Percentiles rank a stretch among this genome's conserved stretches.
These are phyloP conservation scores for Ptilorrhoa leucosticta DNA, from an alignment of 2,113 vertebrate genomes.

Conservation along the genomic window DNA sequence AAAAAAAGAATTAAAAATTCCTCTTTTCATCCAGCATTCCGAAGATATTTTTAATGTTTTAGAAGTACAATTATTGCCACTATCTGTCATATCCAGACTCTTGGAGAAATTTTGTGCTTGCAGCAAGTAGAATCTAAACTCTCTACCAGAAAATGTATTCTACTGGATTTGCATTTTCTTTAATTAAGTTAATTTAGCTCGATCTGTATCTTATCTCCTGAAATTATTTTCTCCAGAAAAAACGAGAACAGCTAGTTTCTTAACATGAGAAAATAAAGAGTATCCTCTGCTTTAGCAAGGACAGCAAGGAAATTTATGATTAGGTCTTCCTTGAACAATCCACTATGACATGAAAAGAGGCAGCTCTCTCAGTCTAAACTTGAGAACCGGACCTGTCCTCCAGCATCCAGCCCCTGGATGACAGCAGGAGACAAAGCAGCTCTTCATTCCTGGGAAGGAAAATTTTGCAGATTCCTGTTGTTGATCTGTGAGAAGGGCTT, in stretches of 20 bases:
- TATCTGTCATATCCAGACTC: neutral
- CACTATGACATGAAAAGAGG: neutral
- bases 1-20: neutral
- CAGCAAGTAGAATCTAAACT: neutral
- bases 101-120: neutral
- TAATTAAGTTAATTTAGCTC: constrained; percentile 16
- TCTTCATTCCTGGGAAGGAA: neutral
- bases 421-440: neutral
- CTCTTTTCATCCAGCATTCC: neutral
- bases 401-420: neutral
- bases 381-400: neutral
- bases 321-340: neutral
- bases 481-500: neutral
- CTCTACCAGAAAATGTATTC: neutral
- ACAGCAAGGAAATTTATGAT: neutral
- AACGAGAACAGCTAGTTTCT: neutral
- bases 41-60: neutral
- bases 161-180: constrained; percentile 23
- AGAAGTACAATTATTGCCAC: neutral
- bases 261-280: neutral
- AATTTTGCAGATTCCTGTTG: neutral
- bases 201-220: neutral
- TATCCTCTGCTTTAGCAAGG: neutral
- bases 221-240: constrained; percentile 17
- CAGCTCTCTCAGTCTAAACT: neutral